Evolutionary conservation across 2,113 vertebrate species (phyloP), one percentile per base, ranked within the genome.

Genomic region (Anhinga rufa): DNA sequence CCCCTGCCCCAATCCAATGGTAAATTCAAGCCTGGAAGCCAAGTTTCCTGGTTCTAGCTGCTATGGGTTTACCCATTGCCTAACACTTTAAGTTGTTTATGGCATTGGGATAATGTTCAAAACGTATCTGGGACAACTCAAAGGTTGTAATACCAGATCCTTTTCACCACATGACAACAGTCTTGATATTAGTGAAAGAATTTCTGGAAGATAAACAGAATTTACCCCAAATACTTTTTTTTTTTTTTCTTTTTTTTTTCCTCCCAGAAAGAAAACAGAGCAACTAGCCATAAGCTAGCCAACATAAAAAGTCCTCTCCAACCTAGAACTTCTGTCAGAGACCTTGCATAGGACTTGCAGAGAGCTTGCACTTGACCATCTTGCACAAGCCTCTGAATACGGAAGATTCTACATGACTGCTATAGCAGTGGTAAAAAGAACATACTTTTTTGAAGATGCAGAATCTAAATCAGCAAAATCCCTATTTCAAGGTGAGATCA

Each of bases 181-280:
- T 46, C n/a, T 55, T 76, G 6, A 34, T 38, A 54, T 51, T 40
- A 88, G 13, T 14, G 4, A 48, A 5, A 15, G 5, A 52, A 61
- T 46, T 81, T 52, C 17, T 68, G 10, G 9, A 85, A 57, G 3
- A 66, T 9, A 78, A 51, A 11, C 5, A 32, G 7, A 49, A 52
- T n/a, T 75, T 52, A 26, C 10, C 3, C 24, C 6, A 77, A 58
- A 25, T 28, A 14, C 0, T 57, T 76, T 21, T 19, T n/a, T 24
- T 0, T 15, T 46, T 5, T 9, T n/a, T 24, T 0, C 12, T 46
- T 5, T 9, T 29, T 11, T 52, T 1, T 12, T 15, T 4, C 2
- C 18, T 6, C 5, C 3, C 3, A 10, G 9, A 28, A 11, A 51
- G 4, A 71, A 91, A 69, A 84, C 14, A 3, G 17, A 75, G 9